Base-by-base conservation (phyloP, 1,140 invertebrate species). In the Vollenhovia emeryi region DNA sequence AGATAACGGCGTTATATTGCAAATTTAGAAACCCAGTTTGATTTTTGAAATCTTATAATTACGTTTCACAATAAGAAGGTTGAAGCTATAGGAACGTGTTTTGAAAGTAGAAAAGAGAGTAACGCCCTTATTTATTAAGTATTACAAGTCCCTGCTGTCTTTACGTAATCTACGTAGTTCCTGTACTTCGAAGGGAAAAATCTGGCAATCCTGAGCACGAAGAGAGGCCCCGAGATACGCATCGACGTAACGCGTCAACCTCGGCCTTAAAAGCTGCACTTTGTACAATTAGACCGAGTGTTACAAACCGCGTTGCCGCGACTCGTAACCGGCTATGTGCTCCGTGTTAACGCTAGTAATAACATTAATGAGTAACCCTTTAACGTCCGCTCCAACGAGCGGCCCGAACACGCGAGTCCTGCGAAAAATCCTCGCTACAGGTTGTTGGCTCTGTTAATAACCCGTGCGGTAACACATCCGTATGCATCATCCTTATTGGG, bases 261-360 rank as follows among this genome's bases (percentile, higher is more conserved):
- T 43, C 36, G 78, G 50, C 78, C 78, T 71, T 57, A 57, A 71
- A 82, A 57, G 66, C 64, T 57, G 78, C 66, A 73, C 78, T 71
- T 43, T 43, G 50, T 57, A 57, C 66, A 82, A 82, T 82, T 82
- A 71, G 66, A 57, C 50, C 52, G 78, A 40, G 66, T 40, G 76
- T 36, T 68, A 68, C 62, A 68, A 57, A 69, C 48, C 78, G 78
- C 78, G 66, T 64, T 76, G 57, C 74, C 40, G 24, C 40, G 60
- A 33, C 45, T 66, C 43, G 40, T 78, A 79, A 57, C 66, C 52
- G 64, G 69, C 55, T 59, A 73, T 62, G 40, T 30, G 57, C 55
- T 60, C 71, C 69, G 80, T 76, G 69, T 84, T 84, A 84, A 84
- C 71, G 80, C 55, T 40, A 84, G 71, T 84, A 76, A 84, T 84